Evolutionary conservation across 2,113 vertebrate genomes (phyloP).

Genomic region (Ammodytes dubius): DNA sequence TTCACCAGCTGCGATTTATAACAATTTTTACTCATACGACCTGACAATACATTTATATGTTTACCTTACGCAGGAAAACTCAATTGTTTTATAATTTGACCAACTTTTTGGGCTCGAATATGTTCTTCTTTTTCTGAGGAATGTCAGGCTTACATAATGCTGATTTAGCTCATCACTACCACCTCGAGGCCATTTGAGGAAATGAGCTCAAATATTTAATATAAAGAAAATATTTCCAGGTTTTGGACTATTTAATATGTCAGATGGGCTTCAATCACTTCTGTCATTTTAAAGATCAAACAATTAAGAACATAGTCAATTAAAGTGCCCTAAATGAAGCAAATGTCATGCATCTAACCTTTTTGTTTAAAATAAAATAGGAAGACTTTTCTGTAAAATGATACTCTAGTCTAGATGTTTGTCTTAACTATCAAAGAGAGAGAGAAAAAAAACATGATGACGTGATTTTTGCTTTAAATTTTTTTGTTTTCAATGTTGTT

Average conservation of each 20-base stretch:
- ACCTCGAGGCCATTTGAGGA: constrained; percentile 9
- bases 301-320: no score
- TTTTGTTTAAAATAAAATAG: no score
- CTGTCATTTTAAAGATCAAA: no score
- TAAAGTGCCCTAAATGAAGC: no score
- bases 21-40: neutral
- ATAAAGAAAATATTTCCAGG: neutral
- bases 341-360: no score
- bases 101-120: constrained; percentile 22
- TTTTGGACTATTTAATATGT: neutral
- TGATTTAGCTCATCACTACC: neutral
- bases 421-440: no score
- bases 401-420: no score
- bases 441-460: no score
- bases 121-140: neutral
- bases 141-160: neutral
- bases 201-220: neutral
- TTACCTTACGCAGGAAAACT: neutral
- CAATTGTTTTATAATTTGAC: neutral
- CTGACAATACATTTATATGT: rapidly evolving
- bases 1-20: neutral
- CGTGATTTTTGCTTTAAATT: neutral
- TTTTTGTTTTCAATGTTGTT: neutral
- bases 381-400: no score
- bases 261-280: neutral